Evolutionary conservation across 2,888 invertebrate genomes (phyloP).

Genomic region (Cryptops parisi): DNA sequence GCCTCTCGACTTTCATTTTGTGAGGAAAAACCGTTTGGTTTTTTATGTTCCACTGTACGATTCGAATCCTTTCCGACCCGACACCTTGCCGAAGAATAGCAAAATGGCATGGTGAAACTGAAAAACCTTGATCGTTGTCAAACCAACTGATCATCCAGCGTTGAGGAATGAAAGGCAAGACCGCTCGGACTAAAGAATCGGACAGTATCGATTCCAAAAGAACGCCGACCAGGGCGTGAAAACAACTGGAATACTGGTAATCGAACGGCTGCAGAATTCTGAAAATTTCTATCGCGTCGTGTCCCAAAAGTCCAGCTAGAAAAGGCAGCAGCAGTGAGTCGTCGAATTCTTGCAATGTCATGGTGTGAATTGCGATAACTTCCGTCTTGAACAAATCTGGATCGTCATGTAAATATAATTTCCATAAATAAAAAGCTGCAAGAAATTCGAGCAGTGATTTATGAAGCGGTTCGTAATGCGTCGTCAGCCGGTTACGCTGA

Average conservation of each 20-base stretch:
- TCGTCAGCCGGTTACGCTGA: neutral
- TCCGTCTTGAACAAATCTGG: neutral
- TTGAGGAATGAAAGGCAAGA: neutral
- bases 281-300: neutral
- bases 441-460: neutral
- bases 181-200: neutral
- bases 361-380: neutral
- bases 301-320: neutral
- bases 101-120: neutral
- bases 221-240: neutral
- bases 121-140: neutral
- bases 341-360: neutral
- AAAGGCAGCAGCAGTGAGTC: neutral
- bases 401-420: neutral
- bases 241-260: neutral
- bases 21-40: neutral
- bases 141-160: neutral
- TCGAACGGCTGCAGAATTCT: neutral
- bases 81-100: neutral
- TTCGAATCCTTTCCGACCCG: neutral
- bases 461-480: neutral
- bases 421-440: neutral
- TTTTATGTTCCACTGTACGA: neutral
- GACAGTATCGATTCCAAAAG: neutral
- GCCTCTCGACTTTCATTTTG: neutral